Percentiles rank a stretch among this genome's conserved stretches.
These are phyloP conservation scores for Sicus ferrugineus DNA, from an alignment of 2,888 invertebrate genomes.

Conservation along the genomic window DNA sequence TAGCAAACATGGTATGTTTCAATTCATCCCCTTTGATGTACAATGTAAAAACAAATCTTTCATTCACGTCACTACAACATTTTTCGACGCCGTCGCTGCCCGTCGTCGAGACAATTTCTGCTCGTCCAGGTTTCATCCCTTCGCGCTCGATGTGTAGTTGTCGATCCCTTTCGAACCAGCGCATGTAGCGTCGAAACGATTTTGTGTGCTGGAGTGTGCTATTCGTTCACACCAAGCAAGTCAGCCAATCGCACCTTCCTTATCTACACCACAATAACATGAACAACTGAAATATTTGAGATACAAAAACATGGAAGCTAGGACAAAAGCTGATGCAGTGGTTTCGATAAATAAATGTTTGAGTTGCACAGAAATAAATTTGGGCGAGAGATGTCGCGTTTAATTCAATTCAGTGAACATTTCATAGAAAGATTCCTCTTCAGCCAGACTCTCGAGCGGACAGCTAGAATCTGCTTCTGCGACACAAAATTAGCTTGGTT, in stretches of 20 bases:
- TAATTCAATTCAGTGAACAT: slow-evolving; percentile 62
- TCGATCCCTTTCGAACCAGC: slow-evolving; percentile 15
- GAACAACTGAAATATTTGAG: slow-evolving; percentile 56
- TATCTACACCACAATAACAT: slow-evolving; percentile 47
- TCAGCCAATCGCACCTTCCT: slow-evolving; percentile 45
- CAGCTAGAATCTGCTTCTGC: neutral
- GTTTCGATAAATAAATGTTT: slow-evolving; percentile 66
- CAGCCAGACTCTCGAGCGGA: slow-evolving; percentile 55
- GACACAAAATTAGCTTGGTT: neutral
- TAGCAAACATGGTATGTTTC: slow-evolving; percentile 30
- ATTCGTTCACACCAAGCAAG: slow-evolving; percentile 46
- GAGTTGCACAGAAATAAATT: slow-evolving; percentile 65
- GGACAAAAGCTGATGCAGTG: slow-evolving; percentile 62
- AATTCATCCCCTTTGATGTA: slow-evolving; percentile 46
- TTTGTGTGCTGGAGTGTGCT: slow-evolving; percentile 35
- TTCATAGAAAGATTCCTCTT: slow-evolving; percentile 63
- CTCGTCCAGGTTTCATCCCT: slow-evolving; percentile 44
- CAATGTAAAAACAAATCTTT: slow-evolving; percentile 46
- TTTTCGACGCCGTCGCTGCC: neutral
- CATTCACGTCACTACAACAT: slow-evolving; percentile 41
- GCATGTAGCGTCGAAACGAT: slow-evolving; percentile 13
- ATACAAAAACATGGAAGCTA: slow-evolving; percentile 56
- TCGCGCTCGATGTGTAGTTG: neutral
- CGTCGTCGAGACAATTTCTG: slow-evolving; percentile 13
- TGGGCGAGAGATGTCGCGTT: slow-evolving; percentile 64